Conservation (phyloP, 2,113 vertebrate species). For the Sylvietta virens region DNA sequence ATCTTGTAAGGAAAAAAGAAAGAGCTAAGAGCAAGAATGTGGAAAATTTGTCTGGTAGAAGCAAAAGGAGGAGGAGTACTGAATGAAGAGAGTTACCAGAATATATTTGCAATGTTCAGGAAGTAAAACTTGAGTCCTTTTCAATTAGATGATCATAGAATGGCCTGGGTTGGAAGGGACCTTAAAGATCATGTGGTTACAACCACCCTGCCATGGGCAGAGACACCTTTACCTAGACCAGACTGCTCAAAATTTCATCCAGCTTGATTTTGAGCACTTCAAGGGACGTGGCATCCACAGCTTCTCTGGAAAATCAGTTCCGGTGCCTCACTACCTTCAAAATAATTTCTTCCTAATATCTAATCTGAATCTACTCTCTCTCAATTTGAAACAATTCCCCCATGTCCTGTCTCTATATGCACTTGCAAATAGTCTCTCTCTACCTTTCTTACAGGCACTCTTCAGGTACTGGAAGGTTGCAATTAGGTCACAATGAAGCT, state of each 20-base stretch:
- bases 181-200: neutral
- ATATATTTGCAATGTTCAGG: neutral
- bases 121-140: neutral
- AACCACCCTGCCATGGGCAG: accelerated
- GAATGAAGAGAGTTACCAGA: neutral
- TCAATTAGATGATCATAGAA: neutral
- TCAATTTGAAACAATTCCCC: neutral
- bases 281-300: neutral
- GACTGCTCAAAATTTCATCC: neutral
- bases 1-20: neutral
- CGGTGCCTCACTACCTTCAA: neutral
- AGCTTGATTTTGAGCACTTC: neutral
- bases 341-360: neutral
- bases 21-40: neutral
- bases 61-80: neutral
- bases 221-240: neutral
- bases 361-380: neutral
- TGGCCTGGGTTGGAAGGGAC: neutral
- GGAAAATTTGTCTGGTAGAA: neutral
- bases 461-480: neutral
- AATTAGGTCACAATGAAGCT: neutral
- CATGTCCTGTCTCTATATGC: neutral
- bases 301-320: neutral
- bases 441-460: neutral
- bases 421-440: neutral